Evolutionary conservation across 2,797 vertebrate species (phyloP), one percentile per base, ranked within the genome.

Genomic region (Oreortyx pictus): DNA sequence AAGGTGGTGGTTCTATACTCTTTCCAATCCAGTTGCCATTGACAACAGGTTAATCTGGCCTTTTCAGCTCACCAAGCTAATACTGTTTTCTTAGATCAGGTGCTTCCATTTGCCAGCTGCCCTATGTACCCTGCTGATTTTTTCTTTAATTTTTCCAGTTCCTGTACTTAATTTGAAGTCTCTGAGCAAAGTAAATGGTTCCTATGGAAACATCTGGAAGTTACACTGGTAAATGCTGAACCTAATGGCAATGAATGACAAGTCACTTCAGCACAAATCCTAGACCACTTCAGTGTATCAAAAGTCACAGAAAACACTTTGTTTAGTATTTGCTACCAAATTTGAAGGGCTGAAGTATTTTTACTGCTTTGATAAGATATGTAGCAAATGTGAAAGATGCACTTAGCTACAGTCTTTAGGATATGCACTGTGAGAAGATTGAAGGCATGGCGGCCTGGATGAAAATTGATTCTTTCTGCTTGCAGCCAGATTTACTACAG

Each of bases 381-480:
- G 41, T 57, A 81, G 39, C 13, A 13, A 41, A 79, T 39, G 46
- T 3, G 6, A 86, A 89, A 67, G 68, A 81, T 96, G 82, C 14
- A 82, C 66, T 86, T 60, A 62, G 56, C 33, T 89, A 22, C 4
- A 62, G 52, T 85, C 88, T 89, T 93, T 44, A 64, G 65, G 77
- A 64, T 82, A 66, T 77, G 78, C 57, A 46, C 46, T 61, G 29
- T 43, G 62, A 27, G 47, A 76, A 76, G 67, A 92, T 65, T 57
- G 88, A 96, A 94, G 77, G 33, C 90, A 94, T 94, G 64, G 92
- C 88, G 50, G 73, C 37, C 80, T 66, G 66, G 82, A 75, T 14
- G 8, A 92, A 95, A 96, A 93, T 75, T 11, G 6, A 91, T 94
- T 88, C 43, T 82, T 96, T 90, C 81, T 94, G 77, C 92, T 93